A percentile compares a stretch with the other conserved stretches of the same genome.
Conservation (phyloP, 2,113 vertebrate genomes). For the Tetraodon nigroviridis region DNA sequence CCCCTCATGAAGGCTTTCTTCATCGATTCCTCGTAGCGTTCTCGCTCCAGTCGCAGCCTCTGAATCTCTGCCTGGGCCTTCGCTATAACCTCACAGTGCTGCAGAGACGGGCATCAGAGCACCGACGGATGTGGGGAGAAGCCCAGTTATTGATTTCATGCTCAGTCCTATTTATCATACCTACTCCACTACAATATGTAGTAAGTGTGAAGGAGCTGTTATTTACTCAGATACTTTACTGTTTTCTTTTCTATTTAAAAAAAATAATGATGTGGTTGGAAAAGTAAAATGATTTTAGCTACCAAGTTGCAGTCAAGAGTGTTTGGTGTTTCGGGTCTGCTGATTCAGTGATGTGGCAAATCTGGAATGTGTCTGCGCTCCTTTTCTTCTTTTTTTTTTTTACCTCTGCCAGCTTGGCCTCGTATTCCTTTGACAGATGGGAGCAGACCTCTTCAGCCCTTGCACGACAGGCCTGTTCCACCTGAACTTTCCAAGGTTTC, state of each 20-base stretch:
- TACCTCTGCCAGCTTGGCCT: constrained; percentile 83
- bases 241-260: neutral
- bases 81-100: constrained; percentile 71
- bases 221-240: constrained; percentile 11
- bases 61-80: constrained; percentile 81
- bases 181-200: constrained; percentile 10
- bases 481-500: constrained; percentile 81
- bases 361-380: neutral
- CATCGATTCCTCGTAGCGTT: constrained; percentile 87
- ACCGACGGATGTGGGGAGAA: neutral
- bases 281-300: neutral
- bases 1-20: constrained; percentile 98
- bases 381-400: no score
- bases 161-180: neutral
- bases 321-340: neutral
- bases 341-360: neutral
- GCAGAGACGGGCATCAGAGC: constrained; percentile 8
- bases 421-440: constrained; percentile 83
- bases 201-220: constrained; percentile 12
- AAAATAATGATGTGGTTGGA: no score
- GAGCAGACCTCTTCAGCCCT: constrained; percentile 88
- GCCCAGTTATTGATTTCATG: neutral
- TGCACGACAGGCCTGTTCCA: constrained; percentile 84
- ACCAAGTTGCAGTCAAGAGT: neutral
- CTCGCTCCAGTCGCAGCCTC: constrained; percentile 80